Evolutionary conservation across 2,113 vertebrate species (phyloP).

Genomic region (Paramisgurnus dabryanus): DNA sequence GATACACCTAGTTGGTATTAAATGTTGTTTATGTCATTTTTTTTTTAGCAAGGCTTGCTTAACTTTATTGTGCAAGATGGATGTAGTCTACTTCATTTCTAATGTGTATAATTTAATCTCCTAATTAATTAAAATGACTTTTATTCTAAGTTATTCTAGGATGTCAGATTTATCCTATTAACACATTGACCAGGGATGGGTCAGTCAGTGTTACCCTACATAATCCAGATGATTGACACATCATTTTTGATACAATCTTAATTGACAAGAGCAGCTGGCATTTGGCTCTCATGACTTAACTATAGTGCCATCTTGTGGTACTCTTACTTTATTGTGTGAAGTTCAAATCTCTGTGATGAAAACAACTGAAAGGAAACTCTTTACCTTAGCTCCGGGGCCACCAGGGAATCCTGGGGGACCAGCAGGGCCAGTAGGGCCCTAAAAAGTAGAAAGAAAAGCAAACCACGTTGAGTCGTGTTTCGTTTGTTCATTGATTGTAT

Average conservation of each 20-base stretch:
- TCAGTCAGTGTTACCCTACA: background rate
- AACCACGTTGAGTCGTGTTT: conserved; percentile 36
- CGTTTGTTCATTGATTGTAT: background rate
- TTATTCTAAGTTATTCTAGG: too few species aligned
- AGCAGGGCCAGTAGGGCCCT: conserved; percentile 95
- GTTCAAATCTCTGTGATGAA: background rate
- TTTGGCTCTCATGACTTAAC: background rate
- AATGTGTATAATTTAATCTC: too few species aligned
- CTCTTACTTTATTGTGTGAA: background rate
- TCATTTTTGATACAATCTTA: too few species aligned
- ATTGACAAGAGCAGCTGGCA: background rate
- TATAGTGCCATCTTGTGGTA: background rate
- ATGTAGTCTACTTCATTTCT: too few species aligned
- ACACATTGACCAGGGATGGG: background rate
- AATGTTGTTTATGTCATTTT: too few species aligned
- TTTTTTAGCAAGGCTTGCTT: too few species aligned
- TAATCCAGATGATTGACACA: background rate
- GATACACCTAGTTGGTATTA: background rate
- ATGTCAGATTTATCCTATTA: background rate
- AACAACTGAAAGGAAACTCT: background rate
- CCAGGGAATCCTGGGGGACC: conserved; percentile 96
- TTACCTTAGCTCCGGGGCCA: conserved; percentile 94
- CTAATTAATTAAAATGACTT: too few species aligned
- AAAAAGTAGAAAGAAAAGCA: conserved; percentile 46
- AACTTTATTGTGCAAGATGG: too few species aligned